phyloP scores from a whole-genome alignment of 2,113 vertebrate species.

The Gadus chalcogrammus region DNA sequence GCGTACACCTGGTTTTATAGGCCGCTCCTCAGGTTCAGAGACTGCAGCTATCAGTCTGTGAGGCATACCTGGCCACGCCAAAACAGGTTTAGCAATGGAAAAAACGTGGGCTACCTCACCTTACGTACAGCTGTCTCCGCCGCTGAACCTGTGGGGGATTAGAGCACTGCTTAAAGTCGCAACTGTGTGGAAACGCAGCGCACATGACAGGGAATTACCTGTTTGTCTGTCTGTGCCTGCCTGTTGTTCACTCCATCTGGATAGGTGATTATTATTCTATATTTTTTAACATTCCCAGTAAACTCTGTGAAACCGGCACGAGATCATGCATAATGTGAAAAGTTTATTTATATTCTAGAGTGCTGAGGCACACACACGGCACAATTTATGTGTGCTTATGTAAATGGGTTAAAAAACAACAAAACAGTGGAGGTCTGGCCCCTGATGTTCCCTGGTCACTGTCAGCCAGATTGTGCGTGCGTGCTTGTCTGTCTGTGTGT shows the following conservation, averaged over 20 bases:
- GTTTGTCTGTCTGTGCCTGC: no score
- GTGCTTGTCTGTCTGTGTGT: neutral
- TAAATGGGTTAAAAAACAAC: constrained; percentile 49
- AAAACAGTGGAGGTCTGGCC: constrained; percentile 35
- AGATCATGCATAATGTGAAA: neutral
- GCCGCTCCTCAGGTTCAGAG: no score
- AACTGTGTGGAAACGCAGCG: no score
- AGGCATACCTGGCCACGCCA: no score
- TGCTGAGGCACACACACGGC: neutral
- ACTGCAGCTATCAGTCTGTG: no score
- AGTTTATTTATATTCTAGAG: neutral
- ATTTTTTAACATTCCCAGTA: constrained; percentile 1
- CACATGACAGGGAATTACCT: no score
- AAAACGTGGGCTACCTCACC: neutral
- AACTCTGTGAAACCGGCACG: neutral
- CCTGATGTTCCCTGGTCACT: constrained; percentile 35
- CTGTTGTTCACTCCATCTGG: no score
- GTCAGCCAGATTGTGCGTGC: neutral
- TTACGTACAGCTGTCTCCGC: neutral
- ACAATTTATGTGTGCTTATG: constrained; percentile 38
- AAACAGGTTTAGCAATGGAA: neutral
- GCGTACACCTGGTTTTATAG: no score
- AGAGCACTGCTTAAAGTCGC: neutral
- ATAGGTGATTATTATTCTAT: neutral
- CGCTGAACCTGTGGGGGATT: neutral